A percentile compares a stretch with the other conserved stretches of the same genome.
Evolutionary conservation across 2,888 invertebrate genomes (phyloP).

Genomic region (Aethes cnicana): DNA sequence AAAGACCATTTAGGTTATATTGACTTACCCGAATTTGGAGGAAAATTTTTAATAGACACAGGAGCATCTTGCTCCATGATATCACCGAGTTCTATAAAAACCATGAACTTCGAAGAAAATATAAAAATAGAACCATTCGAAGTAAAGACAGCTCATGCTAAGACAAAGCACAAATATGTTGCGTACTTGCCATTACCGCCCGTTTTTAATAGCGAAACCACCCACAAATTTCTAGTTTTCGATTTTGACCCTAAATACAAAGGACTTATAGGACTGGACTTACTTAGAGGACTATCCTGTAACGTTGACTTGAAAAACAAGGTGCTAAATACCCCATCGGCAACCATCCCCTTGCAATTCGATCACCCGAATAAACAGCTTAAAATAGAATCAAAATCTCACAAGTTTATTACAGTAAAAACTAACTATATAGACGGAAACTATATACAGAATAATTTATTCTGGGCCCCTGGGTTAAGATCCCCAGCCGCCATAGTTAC

Average conservation of each 20-base stretch:
- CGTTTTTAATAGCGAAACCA: too few species aligned
- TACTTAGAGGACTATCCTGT: neutral
- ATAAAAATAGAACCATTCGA: constrained; percentile 48
- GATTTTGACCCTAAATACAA: constrained; percentile 35
- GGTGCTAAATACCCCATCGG: neutral
- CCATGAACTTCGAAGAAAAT: constrained; percentile 5
- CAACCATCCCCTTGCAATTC: too few species aligned
- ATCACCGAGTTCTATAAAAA: constrained; percentile 28
- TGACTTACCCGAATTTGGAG: constrained; percentile 35
- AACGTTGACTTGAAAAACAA: neutral
- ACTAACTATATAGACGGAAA: too few species aligned
- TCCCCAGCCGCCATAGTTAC: too few species aligned
- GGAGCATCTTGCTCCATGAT: constrained; percentile 37
- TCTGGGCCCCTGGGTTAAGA: too few species aligned
- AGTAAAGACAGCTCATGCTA: constrained; percentile 55
- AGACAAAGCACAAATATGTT: constrained; percentile 42
- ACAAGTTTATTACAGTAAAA: too few species aligned
- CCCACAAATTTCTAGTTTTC: constrained; percentile 41
- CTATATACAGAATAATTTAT: too few species aligned
- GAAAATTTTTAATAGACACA: constrained; percentile 39
- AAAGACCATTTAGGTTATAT: constrained; percentile 34
- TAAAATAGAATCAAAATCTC: too few species aligned
- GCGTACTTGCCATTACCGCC: too few species aligned
- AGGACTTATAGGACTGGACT: constrained; percentile 10
- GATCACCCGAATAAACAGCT: neutral